Evolutionary conservation across 2,113 vertebrate species (phyloP).

Genomic region (Spermophilus dauricus): DNA sequence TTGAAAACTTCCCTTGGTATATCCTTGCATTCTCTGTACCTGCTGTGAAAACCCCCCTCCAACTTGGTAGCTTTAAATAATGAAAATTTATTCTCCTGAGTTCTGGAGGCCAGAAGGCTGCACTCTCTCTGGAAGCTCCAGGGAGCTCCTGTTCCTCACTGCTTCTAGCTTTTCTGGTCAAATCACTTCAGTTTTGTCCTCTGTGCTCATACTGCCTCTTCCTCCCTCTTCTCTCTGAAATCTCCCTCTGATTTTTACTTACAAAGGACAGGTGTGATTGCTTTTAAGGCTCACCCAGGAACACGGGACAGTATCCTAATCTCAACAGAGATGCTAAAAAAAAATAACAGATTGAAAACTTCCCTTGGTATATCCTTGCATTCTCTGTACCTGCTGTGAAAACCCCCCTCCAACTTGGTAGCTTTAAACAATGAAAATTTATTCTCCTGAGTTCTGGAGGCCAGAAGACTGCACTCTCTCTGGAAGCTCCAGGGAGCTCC

Average conservation of each 20-base stretch:
- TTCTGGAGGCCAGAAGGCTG: background rate
- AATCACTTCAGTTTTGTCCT: background rate
- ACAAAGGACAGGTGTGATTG: background rate
- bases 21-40: background rate
- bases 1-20: background rate
- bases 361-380: background rate
- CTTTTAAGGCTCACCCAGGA: background rate
- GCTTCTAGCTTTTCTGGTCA: background rate
- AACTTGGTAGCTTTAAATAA: background rate
- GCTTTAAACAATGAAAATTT: background rate
- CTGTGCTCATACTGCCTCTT: background rate
- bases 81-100: background rate
- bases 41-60: background rate
- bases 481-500: background rate
- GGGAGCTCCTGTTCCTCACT: too few relatives aligned
- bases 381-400: background rate
- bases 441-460: background rate
- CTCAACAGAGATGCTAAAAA: background rate
- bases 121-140: background rate
- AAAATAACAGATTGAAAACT: background rate
- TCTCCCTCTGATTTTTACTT: background rate
- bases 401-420: background rate
- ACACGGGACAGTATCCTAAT: background rate
- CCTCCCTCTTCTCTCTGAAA: background rate
- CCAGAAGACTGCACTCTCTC: fast-evolving